Evolutionary conservation across 2,113 vertebrate genomes (phyloP).

Genomic region (Pavo muticus): DNA sequence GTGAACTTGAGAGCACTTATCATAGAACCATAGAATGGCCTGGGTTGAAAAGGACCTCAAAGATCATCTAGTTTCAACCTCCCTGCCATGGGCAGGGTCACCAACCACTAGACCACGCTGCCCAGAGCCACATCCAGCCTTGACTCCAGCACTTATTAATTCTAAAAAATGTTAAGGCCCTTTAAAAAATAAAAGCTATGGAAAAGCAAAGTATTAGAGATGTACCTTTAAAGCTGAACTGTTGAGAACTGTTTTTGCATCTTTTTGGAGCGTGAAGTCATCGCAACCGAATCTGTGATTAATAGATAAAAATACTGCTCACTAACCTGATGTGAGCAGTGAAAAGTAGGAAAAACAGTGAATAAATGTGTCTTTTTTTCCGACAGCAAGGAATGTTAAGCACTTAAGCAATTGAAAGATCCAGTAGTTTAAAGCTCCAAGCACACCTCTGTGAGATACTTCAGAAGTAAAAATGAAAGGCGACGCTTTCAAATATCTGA

Average conservation of each 20-base stretch:
- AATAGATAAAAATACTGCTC: background rate
- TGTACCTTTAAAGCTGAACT: background rate
- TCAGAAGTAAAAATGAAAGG: conserved; percentile 47
- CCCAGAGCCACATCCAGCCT: no score
- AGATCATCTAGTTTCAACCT: no score
- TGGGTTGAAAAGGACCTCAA: no score
- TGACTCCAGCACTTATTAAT: background rate
- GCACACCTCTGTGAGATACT: background rate
- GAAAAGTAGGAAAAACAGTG: background rate
- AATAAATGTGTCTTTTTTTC: background rate
- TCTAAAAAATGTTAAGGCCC: background rate
- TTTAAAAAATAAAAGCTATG: background rate
- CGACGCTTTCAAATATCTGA: background rate
- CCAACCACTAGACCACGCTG: no score
- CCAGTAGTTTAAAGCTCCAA: background rate
- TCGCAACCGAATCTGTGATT: background rate
- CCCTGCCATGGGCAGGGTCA: no score
- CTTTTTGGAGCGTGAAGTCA: background rate
- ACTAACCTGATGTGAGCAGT: background rate
- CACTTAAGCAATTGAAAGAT: conserved; percentile 16
- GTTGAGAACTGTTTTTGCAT: background rate
- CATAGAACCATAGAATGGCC: no score
- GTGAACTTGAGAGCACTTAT: background rate
- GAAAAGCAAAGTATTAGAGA: background rate
- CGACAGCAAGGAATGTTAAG: conserved; percentile 5